Base-by-base conservation (phyloP, 2,888 invertebrate species). In the Drosophila maculinotata region DNA sequence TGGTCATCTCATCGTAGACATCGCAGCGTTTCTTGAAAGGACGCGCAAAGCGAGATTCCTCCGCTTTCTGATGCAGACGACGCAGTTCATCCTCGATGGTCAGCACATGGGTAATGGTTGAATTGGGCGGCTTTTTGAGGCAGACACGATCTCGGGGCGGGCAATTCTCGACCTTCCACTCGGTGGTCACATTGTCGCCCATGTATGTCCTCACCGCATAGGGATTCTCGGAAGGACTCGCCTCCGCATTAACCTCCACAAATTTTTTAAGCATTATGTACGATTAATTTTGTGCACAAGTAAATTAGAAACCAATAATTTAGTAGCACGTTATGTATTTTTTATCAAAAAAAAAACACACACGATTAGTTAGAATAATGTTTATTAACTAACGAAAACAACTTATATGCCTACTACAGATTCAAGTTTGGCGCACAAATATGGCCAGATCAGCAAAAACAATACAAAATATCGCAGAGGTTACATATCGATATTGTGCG, bases 41-140 rank as follows among this genome's bases (percentile, higher is more conserved):
- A 6, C 75, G 75, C 1, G 57, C 49, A 20, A 89, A 89, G 4
- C 87, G 80, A 0, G 90, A 90, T 39, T 87, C 82, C 25, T 84
- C 77, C 0, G 88, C 69, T 49, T 80, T 87, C 20, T 84, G 76
- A 45, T 90, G 86, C 3, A 90, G 53, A 7, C 84, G 80, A 0
- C 87, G 80, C 17, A 90, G 63, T 47, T 90, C 89, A 70, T 89
- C 90, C 53, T 90, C 89, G 26, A 90, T 80, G 17, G 90, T 90
- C 12, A 89, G 48, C 0, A 89, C 86, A 35, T 90, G 88, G 0
- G 85, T 70, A 9, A 88, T 76, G 1, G 81, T 82, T 0, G 83
- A 79, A 25, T 79, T 87, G 3, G 65, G 64, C 0, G 86, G 76
- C 15, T 63, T 69, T 10, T 67, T 70, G 0, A 33, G 38, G 44